Evolutionary conservation across 2,113 vertebrate genomes (phyloP), one percentile per base, ranked within the genome.

Genomic region (Lophura nycthemera): DNA sequence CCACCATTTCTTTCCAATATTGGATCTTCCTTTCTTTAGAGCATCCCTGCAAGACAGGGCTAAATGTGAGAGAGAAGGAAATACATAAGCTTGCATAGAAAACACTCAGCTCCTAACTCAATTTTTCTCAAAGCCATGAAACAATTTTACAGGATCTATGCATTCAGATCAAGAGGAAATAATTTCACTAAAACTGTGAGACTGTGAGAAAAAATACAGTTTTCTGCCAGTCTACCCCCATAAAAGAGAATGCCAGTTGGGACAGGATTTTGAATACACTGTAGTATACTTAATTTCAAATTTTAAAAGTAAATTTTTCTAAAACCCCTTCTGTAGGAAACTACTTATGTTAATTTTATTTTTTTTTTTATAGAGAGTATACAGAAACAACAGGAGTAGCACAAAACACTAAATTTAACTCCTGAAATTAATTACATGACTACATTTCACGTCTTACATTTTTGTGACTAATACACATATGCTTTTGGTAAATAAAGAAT

Each of bases 271-370:
- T 71, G 11, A 64, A 77, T 63, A 15, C 7, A n/a, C 15, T 72
- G n/a, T 40, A 66, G 73, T 43, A 64, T 61, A 71, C 10, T 54
- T 54, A 0, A 36, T 69, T 73, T 80, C 32, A 63, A 42, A 72
- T 65, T 75, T 42, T 65, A 52, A 47, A 6, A 72, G 8, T 20
- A 75, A 92, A 83, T 60, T 13, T 2, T 67, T 60, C 18, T 43
- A 66, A 86, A 80, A 34, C 50, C 47, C 86, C 18, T 84, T 77
- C 34, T 52, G 12, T 71, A 50, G 27, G 11, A 88, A 90, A 13
- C 10, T 29, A 65, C 1, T 2, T 3, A 45, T 0, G 1, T 78
- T 63, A 57, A 36, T 27, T 52, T 50, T 52, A 12, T 12, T 25
- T 25, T 25, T 59, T 69, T 40, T 59, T 13, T 64, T 71, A 47